Percentiles rank a stretch among this genome's conserved stretches.
Evolutionary conservation across 2,113 vertebrate species (phyloP).

Genomic region (Ctenodactylus gundi): DNA sequence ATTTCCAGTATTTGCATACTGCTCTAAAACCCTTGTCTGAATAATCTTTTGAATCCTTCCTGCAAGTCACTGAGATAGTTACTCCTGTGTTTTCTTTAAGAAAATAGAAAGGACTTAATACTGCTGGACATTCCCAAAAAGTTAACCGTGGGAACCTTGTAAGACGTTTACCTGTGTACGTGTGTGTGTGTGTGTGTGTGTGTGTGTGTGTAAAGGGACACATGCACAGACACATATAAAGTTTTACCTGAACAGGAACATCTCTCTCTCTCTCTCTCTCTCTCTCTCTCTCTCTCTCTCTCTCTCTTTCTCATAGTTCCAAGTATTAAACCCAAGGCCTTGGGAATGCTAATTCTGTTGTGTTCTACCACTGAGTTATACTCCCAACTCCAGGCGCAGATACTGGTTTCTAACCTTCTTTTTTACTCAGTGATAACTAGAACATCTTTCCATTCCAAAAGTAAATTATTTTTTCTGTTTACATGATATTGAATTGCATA

Average conservation of each 20-base stretch:
- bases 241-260: neutral
- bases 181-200: accelerated
- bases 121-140: neutral
- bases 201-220: neutral
- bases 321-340: neutral
- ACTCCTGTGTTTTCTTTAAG: neutral
- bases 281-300: too few relatives aligned
- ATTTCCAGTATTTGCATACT: neutral
- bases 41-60: neutral
- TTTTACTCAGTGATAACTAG: neutral
- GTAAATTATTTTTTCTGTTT: neutral
- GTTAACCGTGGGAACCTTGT: neutral
- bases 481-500: neutral
- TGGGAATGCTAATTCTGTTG: neutral
- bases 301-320: neutral
- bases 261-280: neutral
- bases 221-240: too few relatives aligned
- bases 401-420: neutral
- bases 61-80: neutral
- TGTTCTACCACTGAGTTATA: neutral
- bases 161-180: neutral
- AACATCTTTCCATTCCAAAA: neutral
- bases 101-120: neutral
- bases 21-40: neutral
- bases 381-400: neutral